Evolutionary conservation across 2,797 vertebrate genomes (phyloP).

Genomic region (Leptatherina wallacei): DNA sequence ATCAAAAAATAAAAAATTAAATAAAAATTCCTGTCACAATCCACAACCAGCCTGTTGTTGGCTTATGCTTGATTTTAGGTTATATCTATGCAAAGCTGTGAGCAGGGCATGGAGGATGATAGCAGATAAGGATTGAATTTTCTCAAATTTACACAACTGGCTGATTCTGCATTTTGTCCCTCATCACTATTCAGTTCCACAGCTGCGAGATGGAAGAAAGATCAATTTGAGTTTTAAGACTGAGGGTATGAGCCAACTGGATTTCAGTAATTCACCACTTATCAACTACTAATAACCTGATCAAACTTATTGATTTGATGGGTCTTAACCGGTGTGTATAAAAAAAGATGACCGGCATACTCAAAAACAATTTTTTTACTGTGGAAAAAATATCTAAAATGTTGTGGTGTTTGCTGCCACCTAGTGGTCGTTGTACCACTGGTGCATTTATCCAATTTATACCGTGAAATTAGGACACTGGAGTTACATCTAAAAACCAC

Average conservation of each 20-base stretch:
- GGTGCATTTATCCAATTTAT: not conserved
- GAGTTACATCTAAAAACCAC: too few relatives aligned
- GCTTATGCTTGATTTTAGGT: conserved; percentile 47
- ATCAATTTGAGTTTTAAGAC: conserved; percentile 51
- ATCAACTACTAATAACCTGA: conserved; percentile 50
- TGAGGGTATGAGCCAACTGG: conserved; percentile 31
- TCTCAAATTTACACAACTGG: conserved; percentile 39
- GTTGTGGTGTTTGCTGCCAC: conserved; percentile 46
- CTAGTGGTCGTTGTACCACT: conserved; percentile 46
- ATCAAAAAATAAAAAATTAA: conserved; percentile 19
- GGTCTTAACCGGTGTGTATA: not conserved
- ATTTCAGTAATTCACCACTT: conserved; percentile 43
- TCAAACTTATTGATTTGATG: not conserved
- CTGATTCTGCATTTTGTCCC: conserved; percentile 58
- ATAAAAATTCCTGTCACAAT: conserved; percentile 28
- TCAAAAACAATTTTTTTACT: not conserved
- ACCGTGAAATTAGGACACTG: too few relatives aligned
- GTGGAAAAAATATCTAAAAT: not conserved
- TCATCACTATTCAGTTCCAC: conserved; percentile 56
- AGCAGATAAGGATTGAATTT: conserved; percentile 38
- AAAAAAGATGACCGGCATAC: not conserved
- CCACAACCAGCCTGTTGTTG: conserved; percentile 32
- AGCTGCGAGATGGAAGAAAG: conserved; percentile 36
- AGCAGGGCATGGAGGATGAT: conserved; percentile 30
- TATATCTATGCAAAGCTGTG: conserved; percentile 42